Conservation (phyloP, 2,888 invertebrate genomes). For the Cecidostiba fungosa region DNA sequence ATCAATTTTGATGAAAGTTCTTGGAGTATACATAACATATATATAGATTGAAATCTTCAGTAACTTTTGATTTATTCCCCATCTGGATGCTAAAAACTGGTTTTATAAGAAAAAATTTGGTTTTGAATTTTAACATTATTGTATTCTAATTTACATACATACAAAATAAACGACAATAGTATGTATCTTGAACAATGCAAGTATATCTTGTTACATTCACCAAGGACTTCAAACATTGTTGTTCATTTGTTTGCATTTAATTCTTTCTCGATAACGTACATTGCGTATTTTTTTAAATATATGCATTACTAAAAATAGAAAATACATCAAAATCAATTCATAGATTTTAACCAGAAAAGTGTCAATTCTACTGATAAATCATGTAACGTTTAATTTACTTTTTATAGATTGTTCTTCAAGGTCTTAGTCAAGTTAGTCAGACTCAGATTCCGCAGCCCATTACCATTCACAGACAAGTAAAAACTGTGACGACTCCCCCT, state of each 20-base stretch:
- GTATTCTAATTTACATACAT: too few species aligned
- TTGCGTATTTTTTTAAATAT: too few species aligned
- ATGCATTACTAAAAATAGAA: too few species aligned
- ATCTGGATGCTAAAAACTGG: too few species aligned
- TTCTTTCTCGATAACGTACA: too few species aligned
- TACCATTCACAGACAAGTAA: constrained; percentile 63
- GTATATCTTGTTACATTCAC: neutral
- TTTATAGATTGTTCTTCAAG: constrained; percentile 76
- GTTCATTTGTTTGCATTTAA: too few species aligned
- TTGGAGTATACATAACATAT: neutral
- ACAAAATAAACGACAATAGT: neutral
- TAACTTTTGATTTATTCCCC: neutral
- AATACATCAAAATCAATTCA: neutral
- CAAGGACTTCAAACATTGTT: too few species aligned
- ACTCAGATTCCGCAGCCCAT: constrained; percentile 65
- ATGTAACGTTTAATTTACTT: constrained; percentile 28
- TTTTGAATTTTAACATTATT: too few species aligned
- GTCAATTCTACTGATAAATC: neutral
- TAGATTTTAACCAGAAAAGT: neutral
- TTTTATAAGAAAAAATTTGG: too few species aligned
- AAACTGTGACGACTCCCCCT: constrained; percentile 67
- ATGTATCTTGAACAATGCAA: neutral
- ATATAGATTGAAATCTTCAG: neutral
- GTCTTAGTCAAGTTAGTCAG: constrained; percentile 74
- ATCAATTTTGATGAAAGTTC: neutral